A percentile compares a stretch with the other conserved stretches of the same genome.
Evolutionary conservation across 2,113 vertebrate species (phyloP).

Genomic region (Charadrius vociferus): DNA sequence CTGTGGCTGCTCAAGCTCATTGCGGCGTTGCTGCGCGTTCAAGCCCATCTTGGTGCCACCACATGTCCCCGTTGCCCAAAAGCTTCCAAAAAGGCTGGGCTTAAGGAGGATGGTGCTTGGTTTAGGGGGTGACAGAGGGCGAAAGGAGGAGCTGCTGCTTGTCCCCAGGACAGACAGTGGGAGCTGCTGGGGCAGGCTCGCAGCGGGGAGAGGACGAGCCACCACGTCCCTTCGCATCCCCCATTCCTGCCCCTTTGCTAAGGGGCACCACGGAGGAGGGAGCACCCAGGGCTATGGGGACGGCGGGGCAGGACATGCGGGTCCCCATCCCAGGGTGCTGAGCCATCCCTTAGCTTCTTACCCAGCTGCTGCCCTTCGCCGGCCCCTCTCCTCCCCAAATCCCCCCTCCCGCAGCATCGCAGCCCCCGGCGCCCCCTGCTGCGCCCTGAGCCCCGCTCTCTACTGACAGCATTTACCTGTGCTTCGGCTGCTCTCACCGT

Average conservation of each 20-base stretch:
- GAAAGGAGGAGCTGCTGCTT: not conserved
- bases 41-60: not conserved
- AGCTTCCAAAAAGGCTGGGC: not conserved
- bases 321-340: not conserved
- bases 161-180: not conserved
- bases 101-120: not conserved
- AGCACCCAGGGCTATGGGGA: not conserved
- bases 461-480: not conserved
- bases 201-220: not conserved
- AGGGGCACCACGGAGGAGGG: not conserved
- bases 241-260: not conserved
- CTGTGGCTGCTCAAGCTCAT: not conserved
- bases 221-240: not conserved
- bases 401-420: not conserved
- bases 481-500: not conserved
- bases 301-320: not conserved
- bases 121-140: not conserved
- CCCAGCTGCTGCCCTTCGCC: not conserved
- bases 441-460: not conserved
- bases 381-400: not conserved
- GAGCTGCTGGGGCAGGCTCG: not conserved
- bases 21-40: accelerated
- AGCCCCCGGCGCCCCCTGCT: not conserved
- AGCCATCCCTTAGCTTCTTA: not conserved
- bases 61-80: not conserved